Evolutionary conservation across 2,888 invertebrate genomes (phyloP).

Genomic region (Nudaria mundana): DNA sequence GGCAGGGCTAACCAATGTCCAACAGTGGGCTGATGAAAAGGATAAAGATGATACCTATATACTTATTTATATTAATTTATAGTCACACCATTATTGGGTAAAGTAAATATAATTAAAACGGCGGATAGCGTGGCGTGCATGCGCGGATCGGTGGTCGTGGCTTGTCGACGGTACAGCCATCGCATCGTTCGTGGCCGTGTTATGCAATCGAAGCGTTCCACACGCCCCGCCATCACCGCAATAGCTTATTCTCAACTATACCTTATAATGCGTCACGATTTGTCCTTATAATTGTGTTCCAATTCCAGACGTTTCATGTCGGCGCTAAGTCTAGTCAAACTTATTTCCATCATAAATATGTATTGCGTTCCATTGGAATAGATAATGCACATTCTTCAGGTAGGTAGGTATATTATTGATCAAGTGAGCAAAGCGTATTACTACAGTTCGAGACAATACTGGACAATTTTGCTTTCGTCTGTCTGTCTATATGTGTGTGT

Average conservation of each 20-base stretch:
- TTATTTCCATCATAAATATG: constrained; percentile 3
- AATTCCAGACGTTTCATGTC: constrained; percentile 42
- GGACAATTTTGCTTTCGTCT: no score
- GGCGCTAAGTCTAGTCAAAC: constrained; percentile 15
- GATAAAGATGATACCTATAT: no score
- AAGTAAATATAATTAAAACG: constrained; percentile 25
- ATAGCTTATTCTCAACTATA: constrained; percentile 41
- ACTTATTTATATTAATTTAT: background rate
- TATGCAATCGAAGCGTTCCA: constrained; percentile 47
- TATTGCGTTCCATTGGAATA: background rate
- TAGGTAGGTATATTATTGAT: background rate
- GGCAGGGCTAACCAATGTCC: no score
- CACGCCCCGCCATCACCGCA: constrained; percentile 37
- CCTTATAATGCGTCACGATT: constrained; percentile 50
- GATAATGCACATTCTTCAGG: background rate
- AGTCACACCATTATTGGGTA: constrained; percentile 13
- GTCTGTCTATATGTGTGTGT: no score
- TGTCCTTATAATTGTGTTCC: constrained; percentile 54
- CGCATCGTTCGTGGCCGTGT: constrained; percentile 28
- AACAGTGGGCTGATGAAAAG: no score
- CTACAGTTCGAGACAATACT: no score
- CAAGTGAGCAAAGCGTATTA: no score
- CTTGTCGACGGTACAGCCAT: no score
- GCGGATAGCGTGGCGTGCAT: constrained; percentile 27
- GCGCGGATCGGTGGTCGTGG: constrained; percentile 24